Percentiles rank a stretch among this genome's conserved stretches.
Evolutionary conservation across 2,888 invertebrate species (phyloP).

Genomic region (Monopis laevigella): DNA sequence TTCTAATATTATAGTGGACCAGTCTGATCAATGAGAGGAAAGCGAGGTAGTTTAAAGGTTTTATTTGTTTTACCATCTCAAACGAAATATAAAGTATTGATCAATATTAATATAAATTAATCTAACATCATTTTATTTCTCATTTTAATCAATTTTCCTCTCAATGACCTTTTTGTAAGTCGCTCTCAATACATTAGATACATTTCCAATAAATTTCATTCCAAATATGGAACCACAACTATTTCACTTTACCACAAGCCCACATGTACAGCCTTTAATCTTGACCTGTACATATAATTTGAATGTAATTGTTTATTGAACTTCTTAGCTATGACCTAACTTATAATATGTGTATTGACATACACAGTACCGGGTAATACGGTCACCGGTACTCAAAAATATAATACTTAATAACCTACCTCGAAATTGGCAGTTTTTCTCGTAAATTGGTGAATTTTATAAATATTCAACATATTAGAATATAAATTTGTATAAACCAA

Average conservation of each 20-base stretch:
- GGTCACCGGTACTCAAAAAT: not conserved
- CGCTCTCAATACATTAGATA: not conserved
- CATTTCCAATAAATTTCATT: slow-evolving; percentile 2
- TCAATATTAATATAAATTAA: not conserved
- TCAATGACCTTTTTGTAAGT: slow-evolving; percentile 6
- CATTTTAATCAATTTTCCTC: slow-evolving; percentile 6
- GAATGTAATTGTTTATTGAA: not conserved
- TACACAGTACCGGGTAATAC: slow-evolving; percentile 1
- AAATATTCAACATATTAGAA: slow-evolving; percentile 1
- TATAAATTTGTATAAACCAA: slow-evolving; percentile 1
- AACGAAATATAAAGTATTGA: not conserved
- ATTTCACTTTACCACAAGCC: slow-evolving; percentile 5
- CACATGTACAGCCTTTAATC: slow-evolving; percentile 9
- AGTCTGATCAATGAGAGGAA: slow-evolving; percentile 6
- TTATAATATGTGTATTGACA: slow-evolving; percentile 1
- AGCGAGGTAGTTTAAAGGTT: slow-evolving; percentile 2
- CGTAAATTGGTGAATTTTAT: slow-evolving; percentile 4
- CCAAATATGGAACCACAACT: slow-evolving; percentile 7
- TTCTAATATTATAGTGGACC: not conserved
- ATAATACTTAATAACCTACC: slow-evolving; percentile 7
- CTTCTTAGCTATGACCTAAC: slow-evolving; percentile 1
- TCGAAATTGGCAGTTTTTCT: slow-evolving; percentile 10
- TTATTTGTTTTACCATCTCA: too few species aligned
- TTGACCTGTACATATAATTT: slow-evolving; percentile 5
- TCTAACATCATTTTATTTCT: not conserved